phyloP scores from a whole-genome alignment of 2,797 vertebrate genomes.

The Octomys mimax region DNA sequence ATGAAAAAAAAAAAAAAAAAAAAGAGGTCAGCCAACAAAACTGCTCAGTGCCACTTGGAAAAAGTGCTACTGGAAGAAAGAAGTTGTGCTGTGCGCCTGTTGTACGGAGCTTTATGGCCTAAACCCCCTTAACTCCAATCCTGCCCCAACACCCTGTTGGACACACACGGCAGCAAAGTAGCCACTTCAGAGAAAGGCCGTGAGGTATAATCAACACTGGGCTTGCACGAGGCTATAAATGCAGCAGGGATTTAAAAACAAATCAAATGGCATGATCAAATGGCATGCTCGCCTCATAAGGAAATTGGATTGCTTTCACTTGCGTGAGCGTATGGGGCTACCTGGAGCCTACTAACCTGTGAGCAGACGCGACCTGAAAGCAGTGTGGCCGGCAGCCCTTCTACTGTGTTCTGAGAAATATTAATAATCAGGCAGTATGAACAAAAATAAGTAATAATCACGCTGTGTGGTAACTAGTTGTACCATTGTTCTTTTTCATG shows the following conservation, averaged over 20 bases:
- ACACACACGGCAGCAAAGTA: neutral
- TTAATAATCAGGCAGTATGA: neutral
- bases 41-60: conserved; percentile 76
- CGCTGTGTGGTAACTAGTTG: neutral
- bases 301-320: conserved; percentile 30
- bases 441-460: neutral
- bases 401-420: neutral
- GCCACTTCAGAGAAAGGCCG: conserved; percentile 3
- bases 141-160: neutral
- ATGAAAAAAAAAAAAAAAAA: conserved; percentile 44
- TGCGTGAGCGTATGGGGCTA: neutral
- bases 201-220: conserved; percentile 62
- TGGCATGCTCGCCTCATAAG: neutral
- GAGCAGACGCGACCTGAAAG: neutral
- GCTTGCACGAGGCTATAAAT: conserved; percentile 49
- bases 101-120: conserved; percentile 48
- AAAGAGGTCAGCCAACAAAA: conserved; percentile 70
- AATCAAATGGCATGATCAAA: neutral
- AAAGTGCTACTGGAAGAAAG: conserved; percentile 42
- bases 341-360: neutral
- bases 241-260: neutral
- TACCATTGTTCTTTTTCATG: neutral
- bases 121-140: conserved; percentile 52
- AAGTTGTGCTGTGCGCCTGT: conserved; percentile 48
- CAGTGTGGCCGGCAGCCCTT: neutral